phyloP scores from a whole-genome alignment of 2,888 invertebrate species.

The Psylliodes chrysocephalus region DNA sequence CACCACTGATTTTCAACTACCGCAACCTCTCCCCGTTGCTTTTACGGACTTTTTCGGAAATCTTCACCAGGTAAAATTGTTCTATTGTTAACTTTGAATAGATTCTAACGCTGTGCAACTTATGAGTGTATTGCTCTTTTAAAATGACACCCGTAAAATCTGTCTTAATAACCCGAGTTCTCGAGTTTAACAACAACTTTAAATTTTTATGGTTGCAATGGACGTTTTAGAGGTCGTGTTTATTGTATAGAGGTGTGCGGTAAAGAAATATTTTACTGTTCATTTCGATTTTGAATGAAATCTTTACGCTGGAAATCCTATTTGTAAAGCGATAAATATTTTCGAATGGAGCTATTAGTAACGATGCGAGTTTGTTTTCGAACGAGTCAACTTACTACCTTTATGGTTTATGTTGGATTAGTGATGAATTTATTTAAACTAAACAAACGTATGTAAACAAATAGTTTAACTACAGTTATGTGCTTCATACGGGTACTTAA shows the following conservation, averaged over 20 bases:
- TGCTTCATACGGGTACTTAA: too few relatives aligned
- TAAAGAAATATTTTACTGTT: conserved; percentile 5
- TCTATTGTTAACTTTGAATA: conserved; percentile 13
- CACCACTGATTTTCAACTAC: neutral
- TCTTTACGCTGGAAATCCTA: neutral
- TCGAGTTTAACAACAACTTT: conserved; percentile 1
- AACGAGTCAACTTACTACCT: too few relatives aligned
- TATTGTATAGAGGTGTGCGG: conserved; percentile 4
- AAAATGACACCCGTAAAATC: conserved; percentile 9
- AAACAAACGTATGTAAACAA: too few relatives aligned
- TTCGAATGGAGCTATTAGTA: neutral
- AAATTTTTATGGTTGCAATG: neutral
- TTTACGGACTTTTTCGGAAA: neutral
- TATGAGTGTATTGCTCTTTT: conserved; percentile 12
- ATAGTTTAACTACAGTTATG: too few relatives aligned
- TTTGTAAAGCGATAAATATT: conserved; percentile 3
- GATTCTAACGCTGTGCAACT: neutral
- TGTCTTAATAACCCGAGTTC: conserved; percentile 2
- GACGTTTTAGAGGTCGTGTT: neutral
- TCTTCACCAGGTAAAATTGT: conserved; percentile 4
- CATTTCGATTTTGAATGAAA: conserved; percentile 4
- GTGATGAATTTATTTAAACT: too few relatives aligned
- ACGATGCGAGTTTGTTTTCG: too few relatives aligned
- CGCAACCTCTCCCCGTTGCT: neutral
- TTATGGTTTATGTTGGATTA: too few relatives aligned